A percentile compares a stretch with the other conserved stretches of the same genome.
Conservation (phyloP, 1,140 invertebrate genomes). For the Zaprionus taronus region DNA sequence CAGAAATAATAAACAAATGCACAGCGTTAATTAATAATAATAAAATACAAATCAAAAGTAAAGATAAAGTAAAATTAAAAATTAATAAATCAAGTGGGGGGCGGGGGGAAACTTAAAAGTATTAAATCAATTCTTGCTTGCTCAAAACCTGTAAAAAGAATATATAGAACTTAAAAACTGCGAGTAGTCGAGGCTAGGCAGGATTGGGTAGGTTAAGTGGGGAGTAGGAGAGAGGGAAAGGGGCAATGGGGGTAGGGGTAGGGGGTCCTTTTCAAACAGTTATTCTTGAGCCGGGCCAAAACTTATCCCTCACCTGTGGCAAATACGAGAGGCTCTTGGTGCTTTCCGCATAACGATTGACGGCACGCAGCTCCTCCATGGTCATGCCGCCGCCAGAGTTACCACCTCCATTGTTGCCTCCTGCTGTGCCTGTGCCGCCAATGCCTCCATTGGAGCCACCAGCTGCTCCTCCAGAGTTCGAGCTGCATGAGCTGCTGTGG, state of each 20-base stretch:
- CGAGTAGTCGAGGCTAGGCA: conserved; percentile 42
- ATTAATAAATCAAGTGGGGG: conserved; percentile 12
- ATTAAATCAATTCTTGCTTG: conserved; percentile 55
- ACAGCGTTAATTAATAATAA: conserved; percentile 47
- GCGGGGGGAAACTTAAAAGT: conserved; percentile 11
- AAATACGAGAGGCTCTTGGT: conserved; percentile 95
- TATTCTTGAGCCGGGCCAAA: conserved; percentile 79
- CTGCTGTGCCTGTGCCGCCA: conserved; percentile 62
- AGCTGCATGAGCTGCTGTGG: conserved; percentile 87
- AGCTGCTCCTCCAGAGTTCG: conserved; percentile 86
- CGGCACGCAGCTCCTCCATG: conserved; percentile 91
- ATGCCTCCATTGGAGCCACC: conserved; percentile 88
- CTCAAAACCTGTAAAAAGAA: conserved; percentile 72
- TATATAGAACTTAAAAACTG: conserved; percentile 66
- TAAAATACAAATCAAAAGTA: conserved; percentile 49
- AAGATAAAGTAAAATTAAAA: conserved; percentile 22
- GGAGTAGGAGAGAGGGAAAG: not conserved
- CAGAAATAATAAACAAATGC: conserved; percentile 48
- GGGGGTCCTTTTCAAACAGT: conserved; percentile 65
- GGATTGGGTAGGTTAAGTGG: conserved; percentile 1
- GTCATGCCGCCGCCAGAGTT: conserved; percentile 88
- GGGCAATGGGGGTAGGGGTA: not conserved
- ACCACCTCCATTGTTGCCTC: conserved; percentile 38
- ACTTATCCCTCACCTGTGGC: conserved; percentile 90
- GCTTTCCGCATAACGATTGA: conserved; percentile 96